Conservation (phyloP, 2,797 vertebrate genomes). For the Amniataba percoides region DNA sequence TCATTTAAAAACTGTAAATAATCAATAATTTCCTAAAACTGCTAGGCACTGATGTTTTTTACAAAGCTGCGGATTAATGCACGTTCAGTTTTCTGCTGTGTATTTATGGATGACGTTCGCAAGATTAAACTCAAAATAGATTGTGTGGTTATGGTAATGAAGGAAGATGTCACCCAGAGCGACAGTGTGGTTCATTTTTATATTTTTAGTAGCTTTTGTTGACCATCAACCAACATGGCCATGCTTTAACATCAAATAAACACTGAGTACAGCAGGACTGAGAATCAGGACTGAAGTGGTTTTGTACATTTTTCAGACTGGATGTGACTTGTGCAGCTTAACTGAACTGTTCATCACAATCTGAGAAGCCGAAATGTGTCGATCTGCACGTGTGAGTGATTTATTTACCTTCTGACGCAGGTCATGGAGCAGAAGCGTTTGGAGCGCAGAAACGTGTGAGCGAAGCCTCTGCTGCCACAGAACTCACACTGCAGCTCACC, state of each 20-base stretch:
- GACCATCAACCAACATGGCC: not conserved
- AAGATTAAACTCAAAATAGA: not conserved
- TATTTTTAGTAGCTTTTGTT: not conserved
- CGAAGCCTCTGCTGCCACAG: slow-evolving; percentile 92
- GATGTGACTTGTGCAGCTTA: not conserved
- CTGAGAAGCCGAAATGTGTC: not conserved
- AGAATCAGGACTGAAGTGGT: too few relatives aligned
- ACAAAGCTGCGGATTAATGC: not conserved
- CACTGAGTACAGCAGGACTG: not conserved
- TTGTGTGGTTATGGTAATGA: not conserved
- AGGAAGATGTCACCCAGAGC: not conserved
- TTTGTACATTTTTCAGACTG: not conserved
- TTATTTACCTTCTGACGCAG: slow-evolving; percentile 91
- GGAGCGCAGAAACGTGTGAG: slow-evolving; percentile 91
- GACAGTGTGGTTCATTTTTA: not conserved
- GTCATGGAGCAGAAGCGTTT: slow-evolving; percentile 95
- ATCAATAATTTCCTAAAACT: not conserved
- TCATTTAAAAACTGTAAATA: too few relatives aligned
- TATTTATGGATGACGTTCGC: not conserved
- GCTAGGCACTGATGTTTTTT: not conserved
- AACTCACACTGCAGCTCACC: slow-evolving; percentile 93
- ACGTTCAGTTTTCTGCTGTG: not conserved
- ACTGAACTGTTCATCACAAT: not conserved
- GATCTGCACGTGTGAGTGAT: not conserved
- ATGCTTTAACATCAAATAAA: not conserved